A percentile compares a stretch with the other conserved stretches of the same genome.
Evolutionary conservation across 1,140 invertebrate species (phyloP).

Genomic region (Atopsyche davidsoni): DNA sequence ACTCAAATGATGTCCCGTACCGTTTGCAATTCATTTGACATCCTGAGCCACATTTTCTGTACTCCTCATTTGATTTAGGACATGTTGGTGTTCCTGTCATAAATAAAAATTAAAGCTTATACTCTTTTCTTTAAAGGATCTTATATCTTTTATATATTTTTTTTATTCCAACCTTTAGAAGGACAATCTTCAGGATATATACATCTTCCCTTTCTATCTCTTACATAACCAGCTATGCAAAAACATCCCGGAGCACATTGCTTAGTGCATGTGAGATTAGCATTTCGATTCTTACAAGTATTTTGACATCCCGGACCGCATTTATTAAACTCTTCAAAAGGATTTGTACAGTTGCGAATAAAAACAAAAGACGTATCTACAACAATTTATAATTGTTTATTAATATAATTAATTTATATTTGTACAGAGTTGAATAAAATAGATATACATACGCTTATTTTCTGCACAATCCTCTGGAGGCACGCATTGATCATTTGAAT

Average conservation of each 20-base stretch:
- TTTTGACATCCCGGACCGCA: slow-evolving; percentile 28
- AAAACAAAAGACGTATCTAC: not conserved
- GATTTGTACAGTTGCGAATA: not conserved
- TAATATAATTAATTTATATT: not conserved
- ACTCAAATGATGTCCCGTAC: too few species aligned
- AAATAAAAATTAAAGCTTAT: too few species aligned
- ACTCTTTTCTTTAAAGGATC: too few species aligned
- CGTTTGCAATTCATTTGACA: too few species aligned
- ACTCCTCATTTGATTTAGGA: too few species aligned
- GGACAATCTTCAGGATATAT: slow-evolving; percentile 1
- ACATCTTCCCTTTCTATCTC: not conserved
- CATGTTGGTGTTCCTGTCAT: too few species aligned
- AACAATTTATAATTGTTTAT: not conserved
- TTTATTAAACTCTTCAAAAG: slow-evolving; percentile 21
- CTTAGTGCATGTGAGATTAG: not conserved
- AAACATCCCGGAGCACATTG: not conserved
- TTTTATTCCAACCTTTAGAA: not conserved
- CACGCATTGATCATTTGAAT: slow-evolving; percentile 15
- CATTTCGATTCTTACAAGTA: not conserved
- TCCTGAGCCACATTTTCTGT: too few species aligned
- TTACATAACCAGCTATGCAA: slow-evolving; percentile 1
- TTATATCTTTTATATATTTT: too few species aligned
- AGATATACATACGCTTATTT: not conserved
- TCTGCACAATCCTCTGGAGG: slow-evolving; percentile 15
- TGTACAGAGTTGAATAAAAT: not conserved